Percentiles rank a stretch among this genome's conserved stretches.
Evolutionary conservation across 2,888 invertebrate genomes (phyloP).

Genomic region (Drosophila setosimentum): DNA sequence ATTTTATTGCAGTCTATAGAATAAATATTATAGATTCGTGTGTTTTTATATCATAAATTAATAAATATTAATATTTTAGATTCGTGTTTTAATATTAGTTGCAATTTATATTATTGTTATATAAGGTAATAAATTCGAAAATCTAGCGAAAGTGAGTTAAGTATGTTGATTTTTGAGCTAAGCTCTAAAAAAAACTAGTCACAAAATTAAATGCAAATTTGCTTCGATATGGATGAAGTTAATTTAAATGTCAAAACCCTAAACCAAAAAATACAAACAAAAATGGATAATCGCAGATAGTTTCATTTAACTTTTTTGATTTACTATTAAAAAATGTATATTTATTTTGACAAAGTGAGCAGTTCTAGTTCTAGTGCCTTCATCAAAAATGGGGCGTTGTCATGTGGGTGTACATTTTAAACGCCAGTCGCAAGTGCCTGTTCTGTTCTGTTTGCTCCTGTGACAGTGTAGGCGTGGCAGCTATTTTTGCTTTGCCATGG

Average conservation of each 20-base stretch:
- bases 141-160: background rate
- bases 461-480: conserved; percentile 29
- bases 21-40: background rate
- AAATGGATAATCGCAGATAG: conserved; percentile 45
- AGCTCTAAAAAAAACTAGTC: background rate
- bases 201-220: background rate
- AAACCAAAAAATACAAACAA: conserved; percentile 6
- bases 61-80: background rate
- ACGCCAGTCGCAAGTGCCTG: conserved; percentile 25
- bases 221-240: background rate
- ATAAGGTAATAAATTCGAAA: background rate
- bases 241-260: conserved; percentile 28
- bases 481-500: conserved; percentile 15
- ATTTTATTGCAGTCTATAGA: background rate
- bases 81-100: background rate
- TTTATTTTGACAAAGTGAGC: background rate
- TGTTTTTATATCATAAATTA: no score
- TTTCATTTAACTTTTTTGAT: conserved; percentile 43
- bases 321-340: conserved; percentile 6
- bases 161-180: background rate
- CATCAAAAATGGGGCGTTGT: conserved; percentile 18
- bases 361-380: conserved; percentile 25
- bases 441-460: conserved; percentile 16
- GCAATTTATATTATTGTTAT: background rate
- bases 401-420: conserved; percentile 43